A percentile compares a stretch with the other conserved stretches of the same genome.
Evolutionary conservation across 1,140 invertebrate genomes (phyloP).

Genomic region (Ips nitidus): DNA sequence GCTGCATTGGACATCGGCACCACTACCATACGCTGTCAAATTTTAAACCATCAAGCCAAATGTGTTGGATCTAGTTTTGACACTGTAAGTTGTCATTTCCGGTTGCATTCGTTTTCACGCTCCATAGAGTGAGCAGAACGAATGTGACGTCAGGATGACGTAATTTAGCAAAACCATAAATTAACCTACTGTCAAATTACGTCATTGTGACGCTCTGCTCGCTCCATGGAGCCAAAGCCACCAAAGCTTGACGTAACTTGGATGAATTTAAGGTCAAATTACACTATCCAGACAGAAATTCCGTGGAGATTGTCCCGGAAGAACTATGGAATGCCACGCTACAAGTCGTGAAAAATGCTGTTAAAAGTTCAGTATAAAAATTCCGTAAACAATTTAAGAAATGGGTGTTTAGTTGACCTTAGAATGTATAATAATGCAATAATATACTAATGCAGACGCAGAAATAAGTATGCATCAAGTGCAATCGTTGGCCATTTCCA

Average conservation of each 20-base stretch:
- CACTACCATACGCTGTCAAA: constrained; percentile 79
- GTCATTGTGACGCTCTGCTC: background rate
- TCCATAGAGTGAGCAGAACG: too few relatives aligned
- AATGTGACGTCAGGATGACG: too few relatives aligned
- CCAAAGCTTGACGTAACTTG: background rate
- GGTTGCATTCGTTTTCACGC: too few relatives aligned
- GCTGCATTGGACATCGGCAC: constrained; percentile 80
- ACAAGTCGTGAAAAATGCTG: constrained; percentile 65
- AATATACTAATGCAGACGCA: constrained; percentile 58
- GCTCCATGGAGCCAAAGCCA: background rate
- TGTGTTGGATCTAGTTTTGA: constrained; percentile 62
- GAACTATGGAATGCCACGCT: constrained; percentile 75
- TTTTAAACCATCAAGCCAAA: constrained; percentile 69
- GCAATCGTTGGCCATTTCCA: constrained; percentile 81
- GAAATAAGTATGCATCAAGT: constrained; percentile 62
- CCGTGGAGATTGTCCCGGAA: constrained; percentile 88
- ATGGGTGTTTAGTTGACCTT: background rate
- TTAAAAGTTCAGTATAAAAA: constrained; percentile 56
- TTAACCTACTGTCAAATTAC: too few relatives aligned
- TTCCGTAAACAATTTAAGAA: background rate
- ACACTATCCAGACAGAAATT: constrained; percentile 70
- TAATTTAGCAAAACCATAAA: too few relatives aligned
- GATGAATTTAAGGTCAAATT: background rate
- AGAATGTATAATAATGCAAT: background rate
- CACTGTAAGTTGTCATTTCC: constrained; percentile 19